phyloP scores from a whole-genome alignment of 2,797 vertebrate genomes.

The Sylvia borin region DNA sequence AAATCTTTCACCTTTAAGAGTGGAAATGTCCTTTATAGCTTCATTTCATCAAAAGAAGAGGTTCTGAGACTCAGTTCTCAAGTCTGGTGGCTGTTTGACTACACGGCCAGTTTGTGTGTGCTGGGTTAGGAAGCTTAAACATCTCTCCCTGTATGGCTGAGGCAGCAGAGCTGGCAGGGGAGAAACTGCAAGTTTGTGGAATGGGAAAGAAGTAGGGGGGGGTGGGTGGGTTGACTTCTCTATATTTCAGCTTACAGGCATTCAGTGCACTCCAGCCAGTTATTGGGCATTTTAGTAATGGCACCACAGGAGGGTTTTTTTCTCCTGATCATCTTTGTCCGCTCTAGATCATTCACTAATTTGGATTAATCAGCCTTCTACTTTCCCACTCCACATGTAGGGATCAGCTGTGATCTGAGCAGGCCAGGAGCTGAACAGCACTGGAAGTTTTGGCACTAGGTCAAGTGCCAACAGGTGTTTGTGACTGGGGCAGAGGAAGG shows the following conservation, averaged over 20 bases:
- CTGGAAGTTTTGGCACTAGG: not conserved
- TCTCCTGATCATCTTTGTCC: not conserved
- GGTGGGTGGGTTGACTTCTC: not conserved
- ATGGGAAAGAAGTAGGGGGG: not conserved
- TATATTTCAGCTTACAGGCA: not conserved
- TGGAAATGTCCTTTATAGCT: not conserved
- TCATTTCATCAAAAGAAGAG: not conserved
- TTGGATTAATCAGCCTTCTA: not conserved
- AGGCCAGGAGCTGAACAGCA: not conserved
- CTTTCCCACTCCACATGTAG: not conserved
- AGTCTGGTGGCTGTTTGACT: not conserved
- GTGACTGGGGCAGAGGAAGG: not conserved
- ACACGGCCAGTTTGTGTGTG: not conserved
- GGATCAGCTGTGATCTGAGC: not conserved
- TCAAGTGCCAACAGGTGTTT: not conserved
- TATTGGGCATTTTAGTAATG: not conserved
- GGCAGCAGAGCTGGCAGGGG: not conserved
- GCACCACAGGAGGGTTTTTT: not conserved
- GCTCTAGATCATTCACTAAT: not conserved
- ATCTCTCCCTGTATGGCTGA: not conserved
- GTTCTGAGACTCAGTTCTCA: not conserved
- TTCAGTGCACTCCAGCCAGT: not conserved
- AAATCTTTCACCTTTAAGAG: not conserved
- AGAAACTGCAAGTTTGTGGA: not conserved
- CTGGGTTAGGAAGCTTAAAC: not conserved